Base-by-base conservation (phyloP, 2,797 vertebrate species). In the Psittacula derbiana region DNA sequence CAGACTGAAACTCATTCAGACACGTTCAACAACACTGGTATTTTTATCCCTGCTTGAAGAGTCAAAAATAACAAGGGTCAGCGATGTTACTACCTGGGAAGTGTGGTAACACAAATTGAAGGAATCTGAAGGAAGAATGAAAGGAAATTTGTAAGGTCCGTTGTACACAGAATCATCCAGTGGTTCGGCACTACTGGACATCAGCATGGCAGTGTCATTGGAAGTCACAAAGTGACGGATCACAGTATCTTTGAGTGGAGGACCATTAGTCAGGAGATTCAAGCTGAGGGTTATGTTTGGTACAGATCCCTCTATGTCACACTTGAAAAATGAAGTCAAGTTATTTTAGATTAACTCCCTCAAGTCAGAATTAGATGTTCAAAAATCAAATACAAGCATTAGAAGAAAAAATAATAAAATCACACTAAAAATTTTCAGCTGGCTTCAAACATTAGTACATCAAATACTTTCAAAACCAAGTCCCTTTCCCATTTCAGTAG, bases 71-170 rank as follows among this genome's bases (percentile, higher is more conserved):
- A 31, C 0, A 3, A 58, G 12, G 5, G 11, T n/a, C 3, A 3
- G 33, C 23, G 15, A 24, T 53, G 53, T 90, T 23, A 40, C 97
- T 98, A 99, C 99, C 99, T 99, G 99, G 64, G 99, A 99, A 67
- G 99, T 99, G 93, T 99, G 99, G 96, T 98, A 99, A 93, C 99
- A 99, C 40, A 99, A 98, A 95, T 97, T 97, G 93, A 99, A 99
- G 30, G 98, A 98, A 89, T 99, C 99, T 69, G 98, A 96, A 46
- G 99, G 99, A 66, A 99, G 99, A 78, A 98, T 98, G 92, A 99
- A 99, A 55, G 99, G 99, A 96, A 99, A 99, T 96, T 99, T 99
- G 93, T 99, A 99, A 3, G 99, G 99, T 23, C 99, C 99, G 2
- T 97, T 99, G 97, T 99, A 99, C 19, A 99, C 97, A 20, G 99